Evolutionary conservation across 1,140 invertebrate species (phyloP).

Genomic region (Ooceraea biroi): DNA sequence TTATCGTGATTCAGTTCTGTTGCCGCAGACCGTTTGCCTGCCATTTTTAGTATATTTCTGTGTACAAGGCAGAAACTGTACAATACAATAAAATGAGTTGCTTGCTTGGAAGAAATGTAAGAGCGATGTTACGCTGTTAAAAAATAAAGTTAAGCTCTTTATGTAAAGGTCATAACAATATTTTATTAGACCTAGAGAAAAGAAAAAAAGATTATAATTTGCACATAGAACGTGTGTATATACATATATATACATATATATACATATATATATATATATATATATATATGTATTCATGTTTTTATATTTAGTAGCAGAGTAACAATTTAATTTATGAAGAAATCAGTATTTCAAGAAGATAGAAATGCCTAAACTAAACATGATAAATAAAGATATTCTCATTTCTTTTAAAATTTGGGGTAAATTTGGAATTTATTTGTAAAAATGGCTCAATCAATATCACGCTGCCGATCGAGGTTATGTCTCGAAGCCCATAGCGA

Average conservation of each 20-base stretch:
- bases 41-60: conserved; percentile 87
- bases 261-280: too few relatives aligned
- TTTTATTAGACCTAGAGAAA: too few relatives aligned
- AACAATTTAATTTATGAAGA: not conserved
- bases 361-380: not conserved
- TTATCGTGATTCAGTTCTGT: conserved; percentile 95
- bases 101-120: not conserved
- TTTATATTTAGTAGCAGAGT: too few relatives aligned
- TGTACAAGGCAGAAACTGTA: not conserved
- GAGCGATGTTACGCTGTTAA: not conserved
- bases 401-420: not conserved
- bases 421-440: not conserved
- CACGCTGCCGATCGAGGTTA: conserved; percentile 31
- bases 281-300: too few relatives aligned
- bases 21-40: conserved; percentile 91
- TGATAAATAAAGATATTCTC: not conserved
- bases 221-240: too few relatives aligned
- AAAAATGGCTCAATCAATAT: not conserved
- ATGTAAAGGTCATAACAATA: too few relatives aligned
- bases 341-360: not conserved
- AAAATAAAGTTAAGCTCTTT: too few relatives aligned
- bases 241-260: too few relatives aligned
- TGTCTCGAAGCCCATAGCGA: not conserved
- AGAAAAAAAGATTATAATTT: too few relatives aligned
- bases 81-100: not conserved